These are phyloP conservation scores for Manis pentadactyla DNA, from an alignment of 2,797 vertebrate genomes.

Conservation along the genomic window DNA sequence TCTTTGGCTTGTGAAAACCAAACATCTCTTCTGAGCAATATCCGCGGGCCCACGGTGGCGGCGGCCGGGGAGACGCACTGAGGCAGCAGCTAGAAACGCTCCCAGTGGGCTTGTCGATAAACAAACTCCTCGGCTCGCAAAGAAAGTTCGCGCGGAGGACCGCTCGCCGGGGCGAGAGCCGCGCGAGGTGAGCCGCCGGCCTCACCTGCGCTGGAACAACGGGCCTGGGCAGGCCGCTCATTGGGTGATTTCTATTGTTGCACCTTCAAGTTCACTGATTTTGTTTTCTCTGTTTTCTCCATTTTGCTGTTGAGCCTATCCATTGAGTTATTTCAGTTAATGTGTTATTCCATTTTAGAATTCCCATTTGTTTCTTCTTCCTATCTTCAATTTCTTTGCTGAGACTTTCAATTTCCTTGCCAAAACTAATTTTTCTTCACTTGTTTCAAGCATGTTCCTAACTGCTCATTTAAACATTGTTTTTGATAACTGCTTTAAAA, in stretches of 20 bases:
- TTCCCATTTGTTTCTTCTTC: not conserved
- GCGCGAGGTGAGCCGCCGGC: no score
- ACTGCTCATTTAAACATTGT: not conserved
- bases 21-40: conserved; percentile 92
- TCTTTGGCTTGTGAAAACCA: conserved; percentile 99
- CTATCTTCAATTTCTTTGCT: not conserved
- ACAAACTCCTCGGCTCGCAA: no score
- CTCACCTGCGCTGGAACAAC: no score
- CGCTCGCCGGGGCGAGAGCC: no score
- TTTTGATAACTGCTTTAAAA: not conserved
- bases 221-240: no score
- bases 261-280: not conserved
- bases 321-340: not conserved
- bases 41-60: conserved; percentile 62
- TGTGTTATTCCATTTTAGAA: not conserved
- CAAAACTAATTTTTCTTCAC: not conserved
- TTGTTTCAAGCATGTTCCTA: not conserved
- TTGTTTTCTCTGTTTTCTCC: not conserved
- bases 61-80: no score
- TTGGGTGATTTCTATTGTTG: not conserved
- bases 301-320: not conserved
- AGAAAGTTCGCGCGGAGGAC: no score
- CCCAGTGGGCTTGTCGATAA: no score
- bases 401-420: not conserved
- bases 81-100: no score